Conservation (phyloP, 2,113 vertebrate genomes). For the Sitta europaea region DNA sequence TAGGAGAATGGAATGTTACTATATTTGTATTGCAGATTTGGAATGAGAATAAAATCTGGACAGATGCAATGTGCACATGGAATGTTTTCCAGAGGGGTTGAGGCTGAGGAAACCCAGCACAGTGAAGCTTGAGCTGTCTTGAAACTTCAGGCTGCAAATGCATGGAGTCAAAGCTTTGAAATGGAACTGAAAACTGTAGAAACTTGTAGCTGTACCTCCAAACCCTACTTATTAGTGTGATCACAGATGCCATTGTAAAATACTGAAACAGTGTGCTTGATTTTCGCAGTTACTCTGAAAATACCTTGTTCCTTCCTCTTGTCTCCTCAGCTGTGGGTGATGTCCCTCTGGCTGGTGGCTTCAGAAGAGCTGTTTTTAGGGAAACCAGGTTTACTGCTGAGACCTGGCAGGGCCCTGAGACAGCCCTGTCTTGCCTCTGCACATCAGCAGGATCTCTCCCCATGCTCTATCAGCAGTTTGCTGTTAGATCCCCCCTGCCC, state of each 20-base stretch:
- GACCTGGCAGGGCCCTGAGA: not conserved
- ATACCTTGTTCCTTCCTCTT: not conserved
- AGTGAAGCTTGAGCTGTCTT: not conserved
- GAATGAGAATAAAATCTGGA: slow-evolving; percentile 34
- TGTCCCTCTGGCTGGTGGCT: not conserved
- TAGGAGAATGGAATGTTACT: slow-evolving; percentile 29
- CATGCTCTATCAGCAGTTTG: accelerated
- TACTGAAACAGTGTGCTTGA: not conserved
- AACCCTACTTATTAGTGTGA: not conserved
- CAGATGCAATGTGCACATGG: not conserved
- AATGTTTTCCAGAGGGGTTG: not conserved
- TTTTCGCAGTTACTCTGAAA: not conserved
- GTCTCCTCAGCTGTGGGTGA: not conserved
- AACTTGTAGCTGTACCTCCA: not conserved
- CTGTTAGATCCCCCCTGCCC: not conserved
- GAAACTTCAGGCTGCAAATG: not conserved
- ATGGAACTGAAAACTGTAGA: not conserved
- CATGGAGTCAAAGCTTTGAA: not conserved
- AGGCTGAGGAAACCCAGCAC: not conserved
- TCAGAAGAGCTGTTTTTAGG: not conserved
- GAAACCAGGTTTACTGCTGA: not conserved
- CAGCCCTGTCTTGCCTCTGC: not conserved
- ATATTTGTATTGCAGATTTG: slow-evolving; percentile 32
- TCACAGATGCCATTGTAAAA: not conserved
- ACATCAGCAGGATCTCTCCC: accelerated